Percentiles rank a stretch among this genome's conserved stretches.
Evolutionary conservation across 2,113 vertebrate genomes (phyloP).

Genomic region (Geococcyx californianus): DNA sequence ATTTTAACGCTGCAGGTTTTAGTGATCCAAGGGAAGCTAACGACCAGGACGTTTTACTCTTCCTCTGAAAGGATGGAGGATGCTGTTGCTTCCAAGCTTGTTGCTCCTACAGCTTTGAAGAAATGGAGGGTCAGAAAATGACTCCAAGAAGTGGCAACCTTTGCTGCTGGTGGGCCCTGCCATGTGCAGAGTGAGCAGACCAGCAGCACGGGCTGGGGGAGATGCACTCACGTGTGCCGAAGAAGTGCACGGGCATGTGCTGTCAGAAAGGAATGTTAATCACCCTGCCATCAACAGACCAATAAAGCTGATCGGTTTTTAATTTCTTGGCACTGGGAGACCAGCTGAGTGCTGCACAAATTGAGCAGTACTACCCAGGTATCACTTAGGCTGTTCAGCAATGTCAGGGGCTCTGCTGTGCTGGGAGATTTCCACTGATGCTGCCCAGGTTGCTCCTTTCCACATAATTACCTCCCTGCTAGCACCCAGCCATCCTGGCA

Average conservation of each 20-base stretch:
- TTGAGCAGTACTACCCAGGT: neutral
- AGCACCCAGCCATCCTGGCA: accelerated
- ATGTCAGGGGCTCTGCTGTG: neutral
- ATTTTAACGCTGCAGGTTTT: neutral
- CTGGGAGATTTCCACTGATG: accelerated
- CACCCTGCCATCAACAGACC: neutral
- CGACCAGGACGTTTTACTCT: neutral
- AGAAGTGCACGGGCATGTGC: neutral
- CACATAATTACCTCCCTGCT: neutral
- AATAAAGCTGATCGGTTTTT: constrained; percentile 50
- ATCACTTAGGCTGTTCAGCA: neutral
- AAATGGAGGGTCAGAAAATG: neutral
- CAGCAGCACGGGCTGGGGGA: neutral
- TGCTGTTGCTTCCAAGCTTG: neutral
- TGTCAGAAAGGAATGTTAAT: constrained; percentile 23
- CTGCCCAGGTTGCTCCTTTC: neutral
- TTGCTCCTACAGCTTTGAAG: neutral
- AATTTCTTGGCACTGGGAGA: constrained; percentile 18
- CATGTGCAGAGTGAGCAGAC: accelerated
- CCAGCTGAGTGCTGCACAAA: neutral
- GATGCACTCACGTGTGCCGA: accelerated
- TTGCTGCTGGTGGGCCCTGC: too few relatives aligned
- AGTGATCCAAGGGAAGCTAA: neutral
- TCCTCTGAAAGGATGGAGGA: neutral
- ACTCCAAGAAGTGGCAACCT: neutral